Base-by-base conservation (phyloP, 2,797 vertebrate genomes). In the Danio jaintianensis region DNA sequence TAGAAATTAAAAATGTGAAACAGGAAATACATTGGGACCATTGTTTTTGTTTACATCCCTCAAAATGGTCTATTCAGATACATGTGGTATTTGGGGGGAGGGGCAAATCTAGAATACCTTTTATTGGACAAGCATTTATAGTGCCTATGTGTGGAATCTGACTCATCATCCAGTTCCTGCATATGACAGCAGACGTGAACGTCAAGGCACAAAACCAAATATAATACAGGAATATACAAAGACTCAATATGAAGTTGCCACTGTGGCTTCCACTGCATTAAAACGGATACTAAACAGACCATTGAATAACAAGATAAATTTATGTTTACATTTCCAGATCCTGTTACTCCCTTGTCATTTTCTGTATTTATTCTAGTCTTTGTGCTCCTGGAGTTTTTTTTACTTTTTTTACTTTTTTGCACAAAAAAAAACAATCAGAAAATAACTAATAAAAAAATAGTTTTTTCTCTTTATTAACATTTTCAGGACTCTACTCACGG, bases 401-500 rank as follows among this genome's bases (percentile, higher is more conserved):
- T n/a, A n/a, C n/a, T n/a, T n/a, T n/a, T n/a, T n/a, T n/a, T n/a
- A n/a, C n/a, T n/a, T n/a, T n/a, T n/a, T n/a, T n/a, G n/a, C n/a
- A n/a, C n/a, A n/a, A n/a, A n/a, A n/a, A n/a, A n/a, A n/a, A n/a
- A n/a, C 12, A 72, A 5, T 45, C 3, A 29, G 2, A 70, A 13
- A 70, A 16, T 10, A 63, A 55, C 2, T 0, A 43, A 43, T 45
- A 56, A 29, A 67, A 67, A 18, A 72, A 22, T 36, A 2, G 4
- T 6, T 18, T 53, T 50, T 64, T 29, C 5, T 29, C 18, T 53
- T 15, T 5, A 52, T 75, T 7, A 58, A 72, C 11, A 40, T 18
- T 40, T 42, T 36, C 8, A 55, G 16, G 20, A 61, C 15, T 29
- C 0, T n/a, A 95, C 97, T 95, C 87, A 98, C 97, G 93, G 86